Conservation (phyloP, 2,888 invertebrate genomes). For the Trilocha varians region DNA sequence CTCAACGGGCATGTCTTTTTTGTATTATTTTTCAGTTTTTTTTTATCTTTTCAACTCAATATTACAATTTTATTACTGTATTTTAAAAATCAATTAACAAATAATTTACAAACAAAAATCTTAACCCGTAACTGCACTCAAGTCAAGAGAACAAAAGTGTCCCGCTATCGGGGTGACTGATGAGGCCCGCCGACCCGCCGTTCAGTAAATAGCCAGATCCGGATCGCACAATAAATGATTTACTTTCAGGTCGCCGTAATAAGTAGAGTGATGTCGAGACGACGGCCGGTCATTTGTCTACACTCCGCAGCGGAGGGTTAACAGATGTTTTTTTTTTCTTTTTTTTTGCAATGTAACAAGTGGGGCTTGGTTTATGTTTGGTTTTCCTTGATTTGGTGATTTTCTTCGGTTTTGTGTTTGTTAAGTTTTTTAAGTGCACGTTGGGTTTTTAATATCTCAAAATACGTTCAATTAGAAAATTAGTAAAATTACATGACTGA, state of each 20-base stretch:
- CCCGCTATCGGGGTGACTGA: slow-evolving; percentile 31
- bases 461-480: no score
- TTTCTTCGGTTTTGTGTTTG: not conserved
- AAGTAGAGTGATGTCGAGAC: slow-evolving; percentile 58
- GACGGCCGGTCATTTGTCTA: slow-evolving; percentile 57
- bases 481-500: no score
- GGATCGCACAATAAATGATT: slow-evolving; percentile 65
- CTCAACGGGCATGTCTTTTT: no score
- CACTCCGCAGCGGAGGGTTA: slow-evolving; percentile 13
- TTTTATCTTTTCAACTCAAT: no score
- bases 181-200: slow-evolving; percentile 45
- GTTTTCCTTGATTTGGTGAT: not conserved
- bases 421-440: no score
- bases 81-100: not conserved
- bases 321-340: slow-evolving; percentile 16
- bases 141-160: not conserved
- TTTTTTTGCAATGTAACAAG: slow-evolving; percentile 6
- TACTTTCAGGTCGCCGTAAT: slow-evolving; percentile 57
- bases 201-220: slow-evolving; percentile 60
- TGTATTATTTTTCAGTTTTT: no score
- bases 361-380: slow-evolving; percentile 14
- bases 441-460: no score
- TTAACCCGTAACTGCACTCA: not conserved
- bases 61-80: no score
- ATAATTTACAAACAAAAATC: not conserved